These are phyloP conservation scores for Ormia ochracea DNA, from an alignment of 2,888 invertebrate species.

Conservation along the genomic window DNA sequence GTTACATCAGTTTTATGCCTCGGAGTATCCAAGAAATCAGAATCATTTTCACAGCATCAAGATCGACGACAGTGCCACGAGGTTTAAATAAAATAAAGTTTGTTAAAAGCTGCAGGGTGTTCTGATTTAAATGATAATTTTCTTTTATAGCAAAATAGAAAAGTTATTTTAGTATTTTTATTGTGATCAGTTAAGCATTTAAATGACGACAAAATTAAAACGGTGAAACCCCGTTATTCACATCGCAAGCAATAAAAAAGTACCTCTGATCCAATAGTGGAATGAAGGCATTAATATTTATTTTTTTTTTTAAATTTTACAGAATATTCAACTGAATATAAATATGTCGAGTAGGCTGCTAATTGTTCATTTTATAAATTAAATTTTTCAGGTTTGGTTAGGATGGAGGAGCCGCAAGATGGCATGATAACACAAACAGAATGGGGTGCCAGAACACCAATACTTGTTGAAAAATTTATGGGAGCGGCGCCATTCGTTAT, in stretches of 20 bases:
- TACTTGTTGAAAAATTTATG: slow-evolving; percentile 76
- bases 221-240: background rate
- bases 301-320: background rate
- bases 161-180: background rate
- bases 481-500: slow-evolving; percentile 83
- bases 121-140: background rate
- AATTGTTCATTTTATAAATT: background rate
- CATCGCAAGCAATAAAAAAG: background rate
- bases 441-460: slow-evolving; percentile 81
- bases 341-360: background rate
- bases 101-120: background rate
- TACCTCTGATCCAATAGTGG: background rate
- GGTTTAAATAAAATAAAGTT: no score
- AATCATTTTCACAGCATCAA: no score
- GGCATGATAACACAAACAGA: slow-evolving; percentile 77
- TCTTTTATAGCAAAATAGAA: background rate
- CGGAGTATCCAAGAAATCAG: no score
- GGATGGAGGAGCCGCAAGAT: slow-evolving; percentile 66
- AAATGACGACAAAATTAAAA: background rate
- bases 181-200: background rate
- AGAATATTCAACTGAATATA: background rate
- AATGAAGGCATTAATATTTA: background rate
- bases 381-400: slow-evolving; percentile 67
- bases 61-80: no score
- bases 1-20: no score